Evolutionary conservation across 64 coral and sea anemone species (phyloP), one percentile per base, ranked within the genome.

Genomic region (Pachyseris speciosa): DNA sequence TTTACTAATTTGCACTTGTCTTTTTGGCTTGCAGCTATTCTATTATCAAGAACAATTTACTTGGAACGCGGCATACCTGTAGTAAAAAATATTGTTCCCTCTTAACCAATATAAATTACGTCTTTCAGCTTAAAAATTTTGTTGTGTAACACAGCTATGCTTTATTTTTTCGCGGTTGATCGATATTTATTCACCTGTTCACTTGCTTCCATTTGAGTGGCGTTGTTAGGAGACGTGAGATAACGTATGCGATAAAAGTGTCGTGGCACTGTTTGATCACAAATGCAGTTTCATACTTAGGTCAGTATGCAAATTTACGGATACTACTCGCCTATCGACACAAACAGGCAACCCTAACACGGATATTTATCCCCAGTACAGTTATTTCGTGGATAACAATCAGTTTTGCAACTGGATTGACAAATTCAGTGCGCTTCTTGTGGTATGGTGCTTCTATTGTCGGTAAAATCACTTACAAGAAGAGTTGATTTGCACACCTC

Each of bases 151-250:
- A n/a, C n/a, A n/a, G n/a, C n/a, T n/a, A n/a, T n/a, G n/a, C n/a
- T n/a, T n/a, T n/a, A n/a, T n/a, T n/a, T n/a, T n/a, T n/a, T n/a
- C n/a, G n/a, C n/a, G n/a, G n/a, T n/a, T n/a, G n/a, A 20, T 0
- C 2, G 8, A 16, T 61, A 61, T 81, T 81, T 81, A 22, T 58
- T 40, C 77, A 81, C 77, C 77, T 81, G 77, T 34, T 50, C 1
- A 51, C 13, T 32, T 17, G 9, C 73, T 76, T 25, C 19, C 20
- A 39, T 13, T 81, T 26, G 24, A 40, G 0, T 27, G 33, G 16
- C 51, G 77, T 81, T 81, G 77, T 61, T 37, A 61, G 33, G 77
- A 34, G 31, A 81, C 77, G 16, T n/a, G 37, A 81, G 52, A 61
- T 39, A 61, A 61, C 48, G 22, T 60, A 81, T 63, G 77, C 22